Conservation (phyloP, 2,797 vertebrate species). For the Huso huso region DNA sequence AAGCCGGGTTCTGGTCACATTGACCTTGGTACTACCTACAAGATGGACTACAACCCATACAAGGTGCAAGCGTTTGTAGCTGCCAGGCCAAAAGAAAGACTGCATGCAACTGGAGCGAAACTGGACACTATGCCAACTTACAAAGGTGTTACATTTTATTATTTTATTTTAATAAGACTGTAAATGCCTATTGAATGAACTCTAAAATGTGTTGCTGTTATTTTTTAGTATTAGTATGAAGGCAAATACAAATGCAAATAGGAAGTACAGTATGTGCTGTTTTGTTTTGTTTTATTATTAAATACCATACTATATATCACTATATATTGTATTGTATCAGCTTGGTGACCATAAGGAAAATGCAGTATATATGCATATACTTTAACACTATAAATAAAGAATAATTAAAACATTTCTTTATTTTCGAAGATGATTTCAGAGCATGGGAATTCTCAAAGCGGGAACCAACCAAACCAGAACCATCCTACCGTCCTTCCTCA, state of each 20-base stretch:
- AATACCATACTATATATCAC: too few relatives aligned
- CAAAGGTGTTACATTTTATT: constrained; percentile 54
- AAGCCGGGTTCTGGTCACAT: constrained; percentile 53
- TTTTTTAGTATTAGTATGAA: too few relatives aligned
- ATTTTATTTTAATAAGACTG: background rate
- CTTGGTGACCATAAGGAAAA: too few relatives aligned
- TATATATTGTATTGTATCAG: too few relatives aligned
- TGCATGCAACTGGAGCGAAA: constrained; percentile 39
- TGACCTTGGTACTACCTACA: constrained; percentile 68
- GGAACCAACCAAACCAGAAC: constrained; percentile 49
- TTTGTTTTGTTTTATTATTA: too few relatives aligned
- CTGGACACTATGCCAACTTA: constrained; percentile 73
- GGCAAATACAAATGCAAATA: too few relatives aligned
- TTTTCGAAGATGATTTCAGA: constrained; percentile 64
- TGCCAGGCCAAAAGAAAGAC: constrained; percentile 51
- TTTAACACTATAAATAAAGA: too few relatives aligned
- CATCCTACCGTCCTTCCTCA: constrained; percentile 47
- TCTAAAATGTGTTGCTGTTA: too few relatives aligned
- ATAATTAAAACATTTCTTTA: constrained; percentile 8
- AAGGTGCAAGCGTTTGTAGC: constrained; percentile 49
- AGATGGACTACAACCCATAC: constrained; percentile 54
- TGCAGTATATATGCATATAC: too few relatives aligned
- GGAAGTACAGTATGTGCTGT: too few relatives aligned
- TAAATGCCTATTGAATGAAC: too few relatives aligned
- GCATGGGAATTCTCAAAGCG: constrained; percentile 54